Base-by-base conservation (phyloP, 1,140 invertebrate species). In the Drosophila erecta region DNA sequence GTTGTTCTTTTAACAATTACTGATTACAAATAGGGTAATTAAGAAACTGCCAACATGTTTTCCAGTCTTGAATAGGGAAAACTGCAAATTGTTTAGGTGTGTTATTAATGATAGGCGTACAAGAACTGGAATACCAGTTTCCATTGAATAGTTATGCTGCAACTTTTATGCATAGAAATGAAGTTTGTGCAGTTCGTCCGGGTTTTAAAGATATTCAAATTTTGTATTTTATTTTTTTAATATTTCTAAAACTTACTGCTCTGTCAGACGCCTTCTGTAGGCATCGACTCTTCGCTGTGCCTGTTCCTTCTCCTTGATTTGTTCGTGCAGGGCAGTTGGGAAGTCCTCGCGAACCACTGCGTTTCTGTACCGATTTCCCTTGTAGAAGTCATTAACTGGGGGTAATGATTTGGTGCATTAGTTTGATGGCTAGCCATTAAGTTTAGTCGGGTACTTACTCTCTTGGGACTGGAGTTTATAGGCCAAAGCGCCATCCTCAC, bases 401-500 rank as follows among this genome's bases (percentile, higher is more conserved):
- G 10, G n/a, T 22, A 33, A 54, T 46, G 47, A 20, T 51, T 51
- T 35, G 7, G 33, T 17, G 49, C 49, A 35, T 51, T 35, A 35
- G 35, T 8, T 17, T 47, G 22, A 57, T 40, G 44, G 46, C 24
- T 8, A 17, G 6, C 12, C n/a, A 37, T 15, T 51, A 12, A 54
- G 20, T 3, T 3, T 14, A 38, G 2, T 14, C 6, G 30, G 12
- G n/a, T 49, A 94, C 95, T 94, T 94, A 96, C 97, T 97, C 94
- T 98, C 98, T 93, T 98, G 95, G 90, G 96, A 96, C 92, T 99
- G 98, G 12, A 98, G 93, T 60, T 95, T 95, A 92, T 98, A 96
- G 6, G 97, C 98, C 73, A 98, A 92, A 10, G 97, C 97, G 47
- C 96, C 96, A 93, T 99, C 98, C 92, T 98, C 97, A 79, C 97